Evolutionary conservation across 2,888 invertebrate species (phyloP).

Genomic region (Nudaria mundana): DNA sequence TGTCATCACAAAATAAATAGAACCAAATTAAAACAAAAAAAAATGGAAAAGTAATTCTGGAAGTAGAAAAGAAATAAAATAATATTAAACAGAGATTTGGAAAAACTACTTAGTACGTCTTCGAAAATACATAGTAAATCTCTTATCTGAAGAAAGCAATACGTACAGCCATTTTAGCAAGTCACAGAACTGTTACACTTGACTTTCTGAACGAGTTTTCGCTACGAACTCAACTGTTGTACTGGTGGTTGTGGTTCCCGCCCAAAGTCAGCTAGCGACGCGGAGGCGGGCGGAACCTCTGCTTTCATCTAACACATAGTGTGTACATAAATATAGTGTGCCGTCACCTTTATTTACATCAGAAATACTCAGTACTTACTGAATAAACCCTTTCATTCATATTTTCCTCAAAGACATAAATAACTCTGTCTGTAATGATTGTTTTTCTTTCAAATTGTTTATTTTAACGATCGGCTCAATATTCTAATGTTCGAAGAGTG

Average conservation of each 20-base stretch:
- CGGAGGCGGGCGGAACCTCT: conserved; percentile 57
- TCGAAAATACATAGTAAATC: too few species aligned
- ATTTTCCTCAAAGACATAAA: conserved; percentile 3
- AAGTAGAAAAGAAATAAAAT: too few species aligned
- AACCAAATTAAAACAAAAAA: too few species aligned
- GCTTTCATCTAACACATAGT: conserved; percentile 22
- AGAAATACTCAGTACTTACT: conserved; percentile 18
- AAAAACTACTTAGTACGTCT: too few species aligned
- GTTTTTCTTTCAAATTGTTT: conserved; percentile 1
- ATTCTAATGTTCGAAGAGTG: background rate
- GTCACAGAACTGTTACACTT: conserved; percentile 52
- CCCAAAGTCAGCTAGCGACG: conserved; percentile 49
- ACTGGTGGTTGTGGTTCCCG: conserved; percentile 66
- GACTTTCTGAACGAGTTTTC: conserved; percentile 53
- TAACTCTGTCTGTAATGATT: background rate
- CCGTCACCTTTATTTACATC: conserved; percentile 51
- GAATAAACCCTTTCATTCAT: conserved; percentile 28
- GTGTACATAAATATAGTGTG: conserved; percentile 21
- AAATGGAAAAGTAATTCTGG: too few species aligned
- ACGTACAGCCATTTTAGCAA: conserved; percentile 68
- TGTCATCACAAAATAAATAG: too few species aligned
- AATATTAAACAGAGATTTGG: too few species aligned
- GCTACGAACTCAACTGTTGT: conserved; percentile 53
- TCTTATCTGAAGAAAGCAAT: conserved; percentile 23
- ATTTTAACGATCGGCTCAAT: conserved; percentile 1